Evolutionary conservation across 2,797 vertebrate species (phyloP).

Genomic region (Fundulus diaphanus): DNA sequence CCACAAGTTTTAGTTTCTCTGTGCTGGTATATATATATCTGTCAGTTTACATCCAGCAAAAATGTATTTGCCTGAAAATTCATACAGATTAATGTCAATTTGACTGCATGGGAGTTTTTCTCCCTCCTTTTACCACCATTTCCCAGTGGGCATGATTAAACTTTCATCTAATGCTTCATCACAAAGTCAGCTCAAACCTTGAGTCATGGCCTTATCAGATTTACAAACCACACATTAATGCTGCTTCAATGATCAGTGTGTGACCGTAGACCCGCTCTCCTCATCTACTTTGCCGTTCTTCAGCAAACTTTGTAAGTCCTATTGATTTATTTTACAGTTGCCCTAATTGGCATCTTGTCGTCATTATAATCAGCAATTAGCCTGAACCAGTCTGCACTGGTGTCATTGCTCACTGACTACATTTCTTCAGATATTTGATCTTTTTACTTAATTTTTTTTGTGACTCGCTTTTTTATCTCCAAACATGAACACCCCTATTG

Average conservation of each 20-base stretch:
- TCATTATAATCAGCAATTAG: constrained; percentile 64
- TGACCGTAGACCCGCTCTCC: constrained; percentile 43
- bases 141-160: constrained; percentile 52
- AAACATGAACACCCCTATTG: too few species aligned
- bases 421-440: constrained; percentile 18
- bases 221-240: constrained; percentile 61
- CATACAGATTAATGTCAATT: constrained; percentile 40
- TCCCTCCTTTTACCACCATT: constrained; percentile 34
- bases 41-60: constrained; percentile 36
- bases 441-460: too few species aligned
- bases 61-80: constrained; percentile 38
- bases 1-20: constrained; percentile 1
- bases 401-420: constrained; percentile 15
- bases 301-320: constrained; percentile 47
- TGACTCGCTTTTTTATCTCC: too few species aligned
- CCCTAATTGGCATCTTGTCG: constrained; percentile 27
- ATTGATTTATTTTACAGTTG: constrained; percentile 61
- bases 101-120: constrained; percentile 20
- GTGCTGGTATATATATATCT: constrained; percentile 13
- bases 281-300: constrained; percentile 48
- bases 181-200: constrained; percentile 37
- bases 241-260: constrained; percentile 51
- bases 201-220: constrained; percentile 65
- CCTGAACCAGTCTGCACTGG: constrained; percentile 6
- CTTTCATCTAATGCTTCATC: constrained; percentile 56